Conservation (phyloP, 2,888 invertebrate species). For the Drosophila subsilvestris region DNA sequence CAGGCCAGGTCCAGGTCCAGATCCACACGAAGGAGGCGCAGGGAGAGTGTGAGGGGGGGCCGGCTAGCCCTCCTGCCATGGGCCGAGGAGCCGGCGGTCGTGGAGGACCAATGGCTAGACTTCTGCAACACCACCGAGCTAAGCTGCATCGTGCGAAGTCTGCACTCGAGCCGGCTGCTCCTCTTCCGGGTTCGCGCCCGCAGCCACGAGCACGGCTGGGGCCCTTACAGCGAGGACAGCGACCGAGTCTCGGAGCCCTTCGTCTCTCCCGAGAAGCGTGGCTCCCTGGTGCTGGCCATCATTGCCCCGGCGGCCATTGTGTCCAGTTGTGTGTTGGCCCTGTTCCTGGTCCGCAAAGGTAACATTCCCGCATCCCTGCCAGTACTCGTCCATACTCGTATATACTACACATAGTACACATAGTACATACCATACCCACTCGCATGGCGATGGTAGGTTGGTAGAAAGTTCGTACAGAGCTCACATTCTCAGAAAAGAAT, state of each 20-base stretch:
- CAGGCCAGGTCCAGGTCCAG: conserved; percentile 69
- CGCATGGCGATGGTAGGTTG: no score
- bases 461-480: no score
- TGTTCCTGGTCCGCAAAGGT: conserved; percentile 79
- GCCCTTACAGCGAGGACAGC: conserved; percentile 89
- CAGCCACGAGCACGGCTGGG: conserved; percentile 91
- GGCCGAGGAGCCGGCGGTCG: conserved; percentile 86
- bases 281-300: conserved; percentile 87
- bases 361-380: conserved; percentile 26
- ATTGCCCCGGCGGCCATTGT: conserved; percentile 86
- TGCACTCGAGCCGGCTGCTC: conserved; percentile 87
- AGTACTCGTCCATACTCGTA: no score
- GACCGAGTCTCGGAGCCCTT: conserved; percentile 84
- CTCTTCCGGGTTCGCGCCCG: conserved; percentile 91
- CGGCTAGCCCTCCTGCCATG: conserved; percentile 83
- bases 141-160: conserved; percentile 91
- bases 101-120: conserved; percentile 86
- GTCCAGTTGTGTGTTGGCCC: conserved; percentile 79
- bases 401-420: no score
- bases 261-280: conserved; percentile 81
- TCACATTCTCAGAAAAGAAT: no score
- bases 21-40: conserved; percentile 53
- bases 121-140: conserved; percentile 91
- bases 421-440: no score
- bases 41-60: conserved; percentile 50